A percentile compares a stretch with the other conserved stretches of the same genome.
Conservation (phyloP, 2,113 vertebrate genomes). For the Hiodon alosoides region DNA sequence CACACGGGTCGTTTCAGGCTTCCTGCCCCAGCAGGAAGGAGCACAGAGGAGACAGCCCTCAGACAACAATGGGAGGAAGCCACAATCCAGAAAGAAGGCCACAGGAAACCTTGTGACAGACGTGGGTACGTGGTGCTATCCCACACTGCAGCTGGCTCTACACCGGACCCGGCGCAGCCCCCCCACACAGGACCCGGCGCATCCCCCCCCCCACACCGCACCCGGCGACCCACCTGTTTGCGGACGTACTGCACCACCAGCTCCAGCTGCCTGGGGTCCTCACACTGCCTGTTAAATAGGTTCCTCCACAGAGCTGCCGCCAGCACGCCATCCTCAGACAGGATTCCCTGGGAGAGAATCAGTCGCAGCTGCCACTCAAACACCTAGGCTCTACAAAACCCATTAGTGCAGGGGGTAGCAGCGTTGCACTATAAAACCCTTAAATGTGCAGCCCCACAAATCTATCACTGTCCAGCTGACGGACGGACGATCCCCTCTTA, state of each 20-base stretch:
- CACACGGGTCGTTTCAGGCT: no score
- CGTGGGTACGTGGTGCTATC: no score
- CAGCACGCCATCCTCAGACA: constrained; percentile 83
- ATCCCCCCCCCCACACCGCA: no score
- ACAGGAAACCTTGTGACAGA: no score
- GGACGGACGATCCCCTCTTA: constrained; percentile 37
- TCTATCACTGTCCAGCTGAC: not conserved
- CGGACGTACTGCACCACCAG: constrained; percentile 94
- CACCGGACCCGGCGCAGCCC: no score
- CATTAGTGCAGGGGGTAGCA: not conserved
- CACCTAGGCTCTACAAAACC: not conserved
- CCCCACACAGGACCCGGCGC: no score
- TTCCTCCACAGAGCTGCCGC: constrained; percentile 93
- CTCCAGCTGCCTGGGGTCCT: constrained; percentile 83
- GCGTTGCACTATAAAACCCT: no score
- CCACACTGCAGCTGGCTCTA: no score
- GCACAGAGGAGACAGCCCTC: no score
- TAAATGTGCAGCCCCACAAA: not conserved
- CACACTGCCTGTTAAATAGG: constrained; percentile 81
- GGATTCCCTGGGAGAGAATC: constrained; percentile 69
- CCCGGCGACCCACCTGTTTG: constrained; percentile 76
- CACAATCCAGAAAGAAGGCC: no score
- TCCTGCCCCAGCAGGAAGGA: no score
- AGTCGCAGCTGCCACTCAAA: not conserved
- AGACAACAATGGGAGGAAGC: no score